Base-by-base conservation (phyloP, 2,797 vertebrate species). In the Pseudomugil gertrudae region DNA sequence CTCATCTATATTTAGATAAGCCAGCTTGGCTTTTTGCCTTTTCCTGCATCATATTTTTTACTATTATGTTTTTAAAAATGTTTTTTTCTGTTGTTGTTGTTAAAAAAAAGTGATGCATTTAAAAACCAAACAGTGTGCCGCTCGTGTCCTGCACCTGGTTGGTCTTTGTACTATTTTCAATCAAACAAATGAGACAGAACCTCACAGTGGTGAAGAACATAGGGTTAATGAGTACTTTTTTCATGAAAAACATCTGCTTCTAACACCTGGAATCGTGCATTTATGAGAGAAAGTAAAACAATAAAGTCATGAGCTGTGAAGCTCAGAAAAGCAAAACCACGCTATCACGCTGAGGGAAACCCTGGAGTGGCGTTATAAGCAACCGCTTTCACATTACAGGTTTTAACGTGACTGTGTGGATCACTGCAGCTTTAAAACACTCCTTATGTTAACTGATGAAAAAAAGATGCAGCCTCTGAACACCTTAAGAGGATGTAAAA, bases 401-500 rank as follows among this genome's bases (percentile, higher is more conserved):
- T 29, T 52, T 9, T 52, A 27, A 52, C 26, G 15, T 29, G 50
- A 52, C 24, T 14, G 7, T 27, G 8, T 52, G 50, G 23, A 57
- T 45, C 3, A 35, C 8, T 1, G 43, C 30, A 45, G 52, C 51
- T 57, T 63, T 51, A 51, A 51, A 63, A 36, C 53, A 17, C 29
- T 53, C 38, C 26, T 29, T 27, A 23, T 17, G 47, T n/a, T 9
- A 48, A 55, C 32, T 55, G 43, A 33, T 27, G 36, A 4, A 45
- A 64, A 78, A 40, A 36, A 65, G 27, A 5, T 30, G 52, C 24
- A 40, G 63, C 9, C 62, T 14, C 61, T 32, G 62, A 57, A 57
- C 19, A 51, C 40, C 24, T 54, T 0, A 0, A 63, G 14, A 26
- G 48, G 7, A 33, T 63, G 27, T 36, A 8, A 32, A 58, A 40